Conservation (phyloP, 2,888 invertebrate genomes). For the Marasmarcha lunaedactyla region DNA sequence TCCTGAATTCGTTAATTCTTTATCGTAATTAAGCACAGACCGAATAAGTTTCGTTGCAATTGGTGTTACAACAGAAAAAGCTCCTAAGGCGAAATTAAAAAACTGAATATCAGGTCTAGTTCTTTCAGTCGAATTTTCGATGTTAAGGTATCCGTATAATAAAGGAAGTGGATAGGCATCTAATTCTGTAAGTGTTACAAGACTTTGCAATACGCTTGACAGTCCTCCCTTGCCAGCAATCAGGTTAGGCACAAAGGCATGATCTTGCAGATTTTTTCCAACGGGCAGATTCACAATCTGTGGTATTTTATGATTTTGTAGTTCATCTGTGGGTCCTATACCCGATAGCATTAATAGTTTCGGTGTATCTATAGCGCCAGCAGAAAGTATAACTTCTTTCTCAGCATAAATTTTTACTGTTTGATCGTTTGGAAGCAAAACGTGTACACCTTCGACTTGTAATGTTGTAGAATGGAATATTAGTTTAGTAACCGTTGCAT, state of each 20-base stretch:
- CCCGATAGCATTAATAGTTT: slow-evolving; percentile 15
- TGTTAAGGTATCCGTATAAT: background rate
- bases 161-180: background rate
- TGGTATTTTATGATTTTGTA: background rate
- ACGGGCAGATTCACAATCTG: background rate
- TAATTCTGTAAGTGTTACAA: background rate
- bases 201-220: background rate
- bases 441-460: background rate
- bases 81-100: background rate
- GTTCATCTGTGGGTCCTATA: slow-evolving; percentile 3
- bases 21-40: too few species aligned
- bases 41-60: too few species aligned
- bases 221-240: background rate
- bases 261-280: background rate
- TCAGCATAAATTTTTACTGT: background rate
- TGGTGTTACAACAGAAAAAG: too few species aligned
- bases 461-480: background rate
- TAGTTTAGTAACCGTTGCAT: background rate
- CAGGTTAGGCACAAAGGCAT: background rate
- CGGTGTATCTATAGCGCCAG: slow-evolving; percentile 12
- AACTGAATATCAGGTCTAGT: background rate
- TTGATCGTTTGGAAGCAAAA: background rate
- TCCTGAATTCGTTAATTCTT: too few species aligned
- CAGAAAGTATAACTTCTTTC: slow-evolving; percentile 12
- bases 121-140: background rate